A percentile compares a stretch with the other conserved stretches of the same genome.
These are phyloP conservation scores for Tyria jacobaeae DNA, from an alignment of 2,888 invertebrate species.

Conservation along the genomic window DNA sequence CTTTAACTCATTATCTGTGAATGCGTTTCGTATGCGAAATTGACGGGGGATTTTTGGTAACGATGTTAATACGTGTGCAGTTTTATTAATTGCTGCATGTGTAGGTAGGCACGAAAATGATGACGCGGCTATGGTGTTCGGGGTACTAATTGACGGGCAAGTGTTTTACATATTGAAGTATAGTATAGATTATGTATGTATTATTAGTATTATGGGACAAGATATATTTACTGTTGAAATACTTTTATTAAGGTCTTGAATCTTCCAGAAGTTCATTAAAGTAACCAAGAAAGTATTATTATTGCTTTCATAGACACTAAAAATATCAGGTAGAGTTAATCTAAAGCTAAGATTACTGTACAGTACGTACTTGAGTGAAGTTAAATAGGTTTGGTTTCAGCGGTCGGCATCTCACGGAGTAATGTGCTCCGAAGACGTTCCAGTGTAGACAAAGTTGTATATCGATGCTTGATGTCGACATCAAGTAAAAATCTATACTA, in stretches of 20 bases:
- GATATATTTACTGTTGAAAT: no score
- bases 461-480: constrained; percentile 32
- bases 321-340: constrained; percentile 59
- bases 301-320: constrained; percentile 45
- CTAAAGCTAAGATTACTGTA: constrained; percentile 60
- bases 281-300: constrained; percentile 38
- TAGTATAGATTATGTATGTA: neutral
- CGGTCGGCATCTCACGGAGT: constrained; percentile 58
- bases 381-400: constrained; percentile 72
- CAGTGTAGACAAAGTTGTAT: constrained; percentile 29
- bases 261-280: constrained; percentile 31
- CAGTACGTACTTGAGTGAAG: constrained; percentile 62
- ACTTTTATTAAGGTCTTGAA: neutral
- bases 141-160: constrained; percentile 9
- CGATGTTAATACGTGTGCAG: constrained; percentile 23
- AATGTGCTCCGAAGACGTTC: constrained; percentile 53
- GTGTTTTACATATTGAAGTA: neutral
- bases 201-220: neutral
- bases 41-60: constrained; percentile 51
- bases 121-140: neutral
- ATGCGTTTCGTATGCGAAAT: constrained; percentile 57
- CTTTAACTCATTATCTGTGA: constrained; percentile 70
- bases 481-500: neutral
- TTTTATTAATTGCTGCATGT: constrained; percentile 24
- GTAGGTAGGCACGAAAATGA: constrained; percentile 12